A percentile compares a stretch with the other conserved stretches of the same genome.
Conservation (phyloP, 2,113 vertebrate genomes). For the Anoplopoma fimbria region DNA sequence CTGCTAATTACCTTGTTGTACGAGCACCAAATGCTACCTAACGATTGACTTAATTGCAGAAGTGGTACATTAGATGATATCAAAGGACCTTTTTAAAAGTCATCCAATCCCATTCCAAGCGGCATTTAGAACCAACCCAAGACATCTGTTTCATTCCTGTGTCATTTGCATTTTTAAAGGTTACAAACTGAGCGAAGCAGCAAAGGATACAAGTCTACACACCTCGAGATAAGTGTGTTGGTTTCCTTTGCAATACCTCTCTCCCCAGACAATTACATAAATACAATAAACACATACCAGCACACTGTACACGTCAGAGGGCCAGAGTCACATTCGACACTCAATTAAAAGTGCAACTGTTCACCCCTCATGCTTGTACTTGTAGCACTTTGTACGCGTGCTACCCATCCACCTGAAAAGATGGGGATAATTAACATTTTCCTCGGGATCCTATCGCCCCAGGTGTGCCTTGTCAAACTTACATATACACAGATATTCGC, state of each 20-base stretch:
- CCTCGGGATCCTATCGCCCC: constrained; percentile 68
- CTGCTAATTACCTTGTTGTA: constrained; percentile 83
- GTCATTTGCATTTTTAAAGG: constrained; percentile 83
- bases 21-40: constrained; percentile 80
- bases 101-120: constrained; percentile 71
- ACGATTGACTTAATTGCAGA: constrained; percentile 82
- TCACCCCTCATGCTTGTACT: constrained; percentile 31
- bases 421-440: constrained; percentile 81
- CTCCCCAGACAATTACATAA: neutral
- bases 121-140: constrained; percentile 73
- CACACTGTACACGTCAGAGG: constrained; percentile 18
- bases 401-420: constrained; percentile 72
- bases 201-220: constrained; percentile 17
- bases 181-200: constrained; percentile 62
- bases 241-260: constrained; percentile 1
- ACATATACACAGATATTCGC: constrained; percentile 72
- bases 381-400: constrained; percentile 6
- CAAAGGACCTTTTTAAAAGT: constrained; percentile 82
- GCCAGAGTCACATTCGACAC: constrained; percentile 44
- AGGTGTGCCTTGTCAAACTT: constrained; percentile 79
- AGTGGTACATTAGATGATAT: constrained; percentile 78
- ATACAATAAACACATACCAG: constrained; percentile 20
- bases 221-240: constrained; percentile 23
- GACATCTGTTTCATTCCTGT: constrained; percentile 77
- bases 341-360: constrained; percentile 68